A percentile compares a stretch with the other conserved stretches of the same genome.
Evolutionary conservation across 2,797 vertebrate genomes (phyloP).

Genomic region (Carcharodon carcharias): DNA sequence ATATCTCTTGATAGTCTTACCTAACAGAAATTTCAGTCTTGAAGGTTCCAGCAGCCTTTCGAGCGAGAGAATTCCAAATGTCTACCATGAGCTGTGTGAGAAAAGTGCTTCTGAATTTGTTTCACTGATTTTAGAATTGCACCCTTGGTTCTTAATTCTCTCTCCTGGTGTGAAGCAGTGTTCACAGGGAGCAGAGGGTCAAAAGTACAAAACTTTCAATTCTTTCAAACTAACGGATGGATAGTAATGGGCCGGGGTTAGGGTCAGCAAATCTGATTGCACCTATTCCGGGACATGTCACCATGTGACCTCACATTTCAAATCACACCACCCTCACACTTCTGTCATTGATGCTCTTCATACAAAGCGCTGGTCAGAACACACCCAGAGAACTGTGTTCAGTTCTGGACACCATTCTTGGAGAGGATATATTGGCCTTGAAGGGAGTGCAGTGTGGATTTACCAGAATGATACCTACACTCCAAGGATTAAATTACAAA

Average conservation of each 20-base stretch:
- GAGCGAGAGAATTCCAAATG: neutral
- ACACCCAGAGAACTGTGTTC: no score
- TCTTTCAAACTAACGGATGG: neutral
- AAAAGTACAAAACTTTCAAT: neutral
- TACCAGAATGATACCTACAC: neutral
- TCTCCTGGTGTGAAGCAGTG: neutral
- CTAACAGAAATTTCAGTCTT: neutral
- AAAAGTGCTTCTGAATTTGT: neutral
- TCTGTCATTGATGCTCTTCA: neutral
- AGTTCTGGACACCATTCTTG: neutral
- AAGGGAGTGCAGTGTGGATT: neutral
- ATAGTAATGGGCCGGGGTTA: neutral
- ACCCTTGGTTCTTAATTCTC: neutral
- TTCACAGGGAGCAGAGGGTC: neutral
- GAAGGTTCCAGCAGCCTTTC: neutral
- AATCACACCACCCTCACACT: neutral
- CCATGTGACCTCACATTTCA: neutral
- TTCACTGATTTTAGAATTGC: neutral
- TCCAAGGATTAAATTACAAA: neutral
- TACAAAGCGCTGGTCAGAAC: neutral
- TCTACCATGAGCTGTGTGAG: neutral
- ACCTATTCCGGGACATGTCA: neutral
- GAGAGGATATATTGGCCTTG: neutral
- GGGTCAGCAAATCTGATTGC: neutral
- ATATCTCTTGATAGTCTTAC: neutral